Percentiles rank a stretch among this genome's conserved stretches.
These are phyloP conservation scores for Automeris io DNA, from an alignment of 2,888 invertebrate genomes.

Conservation along the genomic window DNA sequence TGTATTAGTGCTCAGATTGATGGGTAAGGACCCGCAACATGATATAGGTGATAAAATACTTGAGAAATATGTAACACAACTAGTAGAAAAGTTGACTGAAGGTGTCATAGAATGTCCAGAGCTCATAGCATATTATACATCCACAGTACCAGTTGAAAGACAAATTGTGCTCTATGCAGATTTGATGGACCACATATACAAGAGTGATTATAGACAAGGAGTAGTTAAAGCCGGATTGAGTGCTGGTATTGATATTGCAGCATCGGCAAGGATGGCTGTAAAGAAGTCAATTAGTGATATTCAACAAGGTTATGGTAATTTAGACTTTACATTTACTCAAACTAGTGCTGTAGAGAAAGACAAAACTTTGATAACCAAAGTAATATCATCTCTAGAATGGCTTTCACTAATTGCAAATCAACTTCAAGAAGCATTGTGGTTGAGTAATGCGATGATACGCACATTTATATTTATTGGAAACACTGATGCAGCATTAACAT, in stretches of 20 bases:
- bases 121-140: constrained; percentile 90
- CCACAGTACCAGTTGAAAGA: constrained; percentile 80
- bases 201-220: constrained; percentile 79
- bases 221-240: constrained; percentile 84
- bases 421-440: constrained; percentile 87
- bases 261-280: constrained; percentile 90
- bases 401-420: constrained; percentile 87
- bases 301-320: constrained; percentile 63
- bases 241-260: constrained; percentile 88
- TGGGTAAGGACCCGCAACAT: constrained; percentile 83
- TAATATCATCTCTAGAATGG: constrained; percentile 86
- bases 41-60: constrained; percentile 86
- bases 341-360: constrained; percentile 79
- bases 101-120: constrained; percentile 81
- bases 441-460: constrained; percentile 93
- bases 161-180: constrained; percentile 80
- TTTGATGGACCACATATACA: constrained; percentile 81
- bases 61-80: constrained; percentile 82
- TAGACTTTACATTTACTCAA: constrained; percentile 78
- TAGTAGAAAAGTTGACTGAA: constrained; percentile 77
- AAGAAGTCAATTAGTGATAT: constrained; percentile 79
- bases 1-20: constrained; percentile 86
- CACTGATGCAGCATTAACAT: constrained; percentile 87
- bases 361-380: constrained; percentile 56
- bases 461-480: constrained; percentile 89